Percentiles rank a stretch among this genome's conserved stretches.
Conservation (phyloP, 2,113 vertebrate species). For the Periophthalmus modestus region DNA sequence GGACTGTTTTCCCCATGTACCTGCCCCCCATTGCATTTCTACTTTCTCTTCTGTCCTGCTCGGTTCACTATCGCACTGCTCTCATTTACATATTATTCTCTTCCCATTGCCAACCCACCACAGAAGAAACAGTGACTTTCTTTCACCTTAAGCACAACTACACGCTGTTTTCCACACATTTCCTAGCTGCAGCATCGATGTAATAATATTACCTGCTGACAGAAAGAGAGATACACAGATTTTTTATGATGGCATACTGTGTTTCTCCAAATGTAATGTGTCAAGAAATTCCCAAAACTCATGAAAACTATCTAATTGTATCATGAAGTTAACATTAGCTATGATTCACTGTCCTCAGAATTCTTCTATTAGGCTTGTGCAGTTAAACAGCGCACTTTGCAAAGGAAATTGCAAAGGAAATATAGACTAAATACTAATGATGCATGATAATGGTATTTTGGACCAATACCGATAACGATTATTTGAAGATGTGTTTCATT, state of each 20-base stretch:
- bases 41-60: background rate
- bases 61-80: conserved; percentile 1
- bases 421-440: background rate
- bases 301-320: background rate
- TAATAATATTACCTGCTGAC: conserved; percentile 5
- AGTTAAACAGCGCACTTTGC: background rate
- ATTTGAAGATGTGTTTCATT: too few species aligned
- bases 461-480: too few species aligned
- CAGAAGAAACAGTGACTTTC: conserved; percentile 4
- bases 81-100: conserved; percentile 11
- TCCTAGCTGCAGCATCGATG: background rate
- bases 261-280: background rate
- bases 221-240: background rate
- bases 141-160: conserved; percentile 5
- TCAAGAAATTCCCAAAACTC: background rate
- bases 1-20: background rate
- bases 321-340: background rate
- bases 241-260: background rate
- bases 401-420: background rate
- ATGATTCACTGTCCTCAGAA: background rate
- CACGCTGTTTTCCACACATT: background rate
- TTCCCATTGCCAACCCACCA: background rate
- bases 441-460: too few species aligned
- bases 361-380: background rate
- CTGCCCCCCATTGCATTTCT: background rate